These are phyloP conservation scores for Spodoptera exigua DNA, from an alignment of 2,888 invertebrate genomes.

Conservation along the genomic window DNA sequence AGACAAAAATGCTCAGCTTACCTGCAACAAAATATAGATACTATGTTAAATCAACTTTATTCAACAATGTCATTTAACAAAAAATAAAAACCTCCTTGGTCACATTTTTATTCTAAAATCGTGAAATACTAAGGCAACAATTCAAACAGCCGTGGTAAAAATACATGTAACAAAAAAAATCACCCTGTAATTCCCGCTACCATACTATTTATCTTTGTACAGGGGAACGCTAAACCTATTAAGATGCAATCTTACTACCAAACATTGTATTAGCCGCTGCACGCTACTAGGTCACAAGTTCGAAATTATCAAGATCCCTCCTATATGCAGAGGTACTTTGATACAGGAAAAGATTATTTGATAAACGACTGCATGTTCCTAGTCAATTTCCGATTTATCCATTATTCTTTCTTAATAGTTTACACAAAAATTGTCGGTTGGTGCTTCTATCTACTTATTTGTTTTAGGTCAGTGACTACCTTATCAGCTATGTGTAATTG, in stretches of 20 bases:
- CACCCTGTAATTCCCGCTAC: no score
- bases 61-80: no score
- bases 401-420: slow-evolving; percentile 21
- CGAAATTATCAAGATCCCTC: slow-evolving; percentile 51
- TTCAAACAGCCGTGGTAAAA: no score
- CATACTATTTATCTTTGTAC: no score
- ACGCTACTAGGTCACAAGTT: slow-evolving; percentile 62
- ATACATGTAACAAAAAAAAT: no score
- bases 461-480: background rate
- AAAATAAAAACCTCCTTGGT: no score
- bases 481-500: slow-evolving; percentile 4
- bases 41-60: no score
- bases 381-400: slow-evolving; percentile 31
- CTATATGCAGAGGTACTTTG: slow-evolving; percentile 37
- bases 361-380: slow-evolving; percentile 28
- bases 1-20: no score
- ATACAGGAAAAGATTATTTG: slow-evolving; percentile 43
- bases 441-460: slow-evolving; percentile 7
- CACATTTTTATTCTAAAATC: no score
- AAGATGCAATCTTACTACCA: slow-evolving; percentile 74
- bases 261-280: slow-evolving; percentile 69
- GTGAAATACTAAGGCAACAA: no score
- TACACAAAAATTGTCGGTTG: slow-evolving; percentile 9
- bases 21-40: no score
- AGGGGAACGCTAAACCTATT: slow-evolving; percentile 65